A percentile compares a stretch with the other conserved stretches of the same genome.
Conservation (phyloP, 2,113 vertebrate species). For the Lampris megalopsis region DNA sequence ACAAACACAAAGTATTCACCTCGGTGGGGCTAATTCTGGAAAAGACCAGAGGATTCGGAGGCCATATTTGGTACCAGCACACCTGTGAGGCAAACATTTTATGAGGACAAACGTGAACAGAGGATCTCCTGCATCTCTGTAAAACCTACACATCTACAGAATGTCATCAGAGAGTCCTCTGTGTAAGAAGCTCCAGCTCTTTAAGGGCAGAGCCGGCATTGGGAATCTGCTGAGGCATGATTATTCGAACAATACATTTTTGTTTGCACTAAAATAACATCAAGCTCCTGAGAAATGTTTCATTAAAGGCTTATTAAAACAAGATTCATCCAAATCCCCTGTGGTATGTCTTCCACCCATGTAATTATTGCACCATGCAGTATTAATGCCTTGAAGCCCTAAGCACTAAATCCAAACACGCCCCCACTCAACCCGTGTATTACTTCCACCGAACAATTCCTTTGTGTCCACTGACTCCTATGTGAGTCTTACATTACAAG, state of each 20-base stretch:
- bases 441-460: not conserved
- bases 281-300: slow-evolving; percentile 59
- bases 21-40: slow-evolving; percentile 79
- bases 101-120: slow-evolving; percentile 48
- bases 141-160: not conserved
- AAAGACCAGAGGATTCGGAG: slow-evolving; percentile 82
- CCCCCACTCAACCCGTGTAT: slow-evolving; percentile 15
- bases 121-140: slow-evolving; percentile 13
- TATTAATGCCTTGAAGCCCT: slow-evolving; percentile 43
- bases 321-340: slow-evolving; percentile 59
- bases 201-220: slow-evolving; percentile 7
- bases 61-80: slow-evolving; percentile 79
- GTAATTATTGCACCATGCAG: slow-evolving; percentile 55
- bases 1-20: slow-evolving; percentile 75
- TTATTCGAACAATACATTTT: slow-evolving; percentile 50
- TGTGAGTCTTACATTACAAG: not conserved
- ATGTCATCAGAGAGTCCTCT: slow-evolving; percentile 19
- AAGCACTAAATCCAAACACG: slow-evolving; percentile 22
- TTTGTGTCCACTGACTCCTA: not conserved
- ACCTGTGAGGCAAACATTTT: slow-evolving; percentile 79
- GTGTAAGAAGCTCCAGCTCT: not conserved
- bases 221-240: slow-evolving; percentile 53
- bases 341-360: slow-evolving; percentile 50
- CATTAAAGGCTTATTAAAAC: slow-evolving; percentile 76
- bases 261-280: slow-evolving; percentile 49